phyloP scores from a whole-genome alignment of 2,888 invertebrate genomes.

The Aproaerema taeniolella region DNA sequence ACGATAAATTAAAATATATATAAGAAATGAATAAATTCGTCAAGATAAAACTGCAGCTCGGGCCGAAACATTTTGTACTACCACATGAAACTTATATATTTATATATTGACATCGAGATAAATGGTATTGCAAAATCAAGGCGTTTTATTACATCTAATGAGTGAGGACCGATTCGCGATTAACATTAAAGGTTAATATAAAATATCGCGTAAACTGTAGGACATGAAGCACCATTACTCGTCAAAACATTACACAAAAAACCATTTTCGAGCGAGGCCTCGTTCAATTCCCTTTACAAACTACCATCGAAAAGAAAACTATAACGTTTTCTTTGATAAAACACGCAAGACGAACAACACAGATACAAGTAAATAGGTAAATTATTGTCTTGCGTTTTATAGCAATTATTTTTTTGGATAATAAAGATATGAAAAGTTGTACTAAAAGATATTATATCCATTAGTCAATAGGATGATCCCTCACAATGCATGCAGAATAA shows the following conservation, averaged over 20 bases:
- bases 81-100: conserved; percentile 40
- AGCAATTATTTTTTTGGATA: too few relatives aligned
- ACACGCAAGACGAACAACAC: too few relatives aligned
- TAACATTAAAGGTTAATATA: conserved; percentile 31
- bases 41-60: conserved; percentile 14
- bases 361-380: too few relatives aligned
- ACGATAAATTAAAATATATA: conserved; percentile 34
- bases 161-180: conserved; percentile 21
- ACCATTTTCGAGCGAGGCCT: conserved; percentile 14
- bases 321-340: conserved; percentile 41
- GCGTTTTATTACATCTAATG: too few relatives aligned
- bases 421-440: too few relatives aligned
- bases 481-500: too few relatives aligned
- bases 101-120: too few relatives aligned
- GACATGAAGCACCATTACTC: conserved; percentile 57
- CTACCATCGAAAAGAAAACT: conserved; percentile 49
- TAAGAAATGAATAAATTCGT: conserved; percentile 11
- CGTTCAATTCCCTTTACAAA: too few relatives aligned
- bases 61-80: conserved; percentile 54
- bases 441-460: too few relatives aligned
- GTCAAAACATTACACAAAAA: conserved; percentile 36
- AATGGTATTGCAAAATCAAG: conserved; percentile 47
- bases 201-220: conserved; percentile 40
- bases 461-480: too few relatives aligned
- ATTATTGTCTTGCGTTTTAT: too few relatives aligned